Evolutionary conservation across 2,113 vertebrate species (phyloP).

Genomic region (Prunella himalayana): DNA sequence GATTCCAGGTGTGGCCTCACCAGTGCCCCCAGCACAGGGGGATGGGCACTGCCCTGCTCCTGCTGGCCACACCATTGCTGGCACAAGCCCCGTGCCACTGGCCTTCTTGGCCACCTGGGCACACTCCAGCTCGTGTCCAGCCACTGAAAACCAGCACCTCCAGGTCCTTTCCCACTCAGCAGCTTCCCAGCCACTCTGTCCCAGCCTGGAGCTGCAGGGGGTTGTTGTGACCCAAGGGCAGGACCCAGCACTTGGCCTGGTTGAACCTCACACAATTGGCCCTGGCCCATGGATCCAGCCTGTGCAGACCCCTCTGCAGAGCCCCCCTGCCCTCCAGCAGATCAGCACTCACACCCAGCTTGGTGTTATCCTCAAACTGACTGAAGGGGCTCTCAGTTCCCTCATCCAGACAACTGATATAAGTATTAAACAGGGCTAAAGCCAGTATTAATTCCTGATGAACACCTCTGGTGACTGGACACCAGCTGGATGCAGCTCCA

Average conservation of each 20-base stretch:
- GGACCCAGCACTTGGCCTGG: not conserved
- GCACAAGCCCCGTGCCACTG: not conserved
- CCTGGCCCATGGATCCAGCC: not conserved
- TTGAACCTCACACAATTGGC: fast-evolving
- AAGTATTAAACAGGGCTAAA: too few relatives aligned
- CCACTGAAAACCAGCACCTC: fast-evolving
- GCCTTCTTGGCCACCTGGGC: not conserved
- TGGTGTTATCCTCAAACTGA: fast-evolving
- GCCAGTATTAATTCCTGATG: too few relatives aligned
- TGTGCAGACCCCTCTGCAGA: not conserved
- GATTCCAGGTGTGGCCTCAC: too few relatives aligned
- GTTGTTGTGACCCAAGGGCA: not conserved
- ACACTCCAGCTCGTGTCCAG: not conserved
- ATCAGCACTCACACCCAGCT: fast-evolving
- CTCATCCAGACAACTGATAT: not conserved
- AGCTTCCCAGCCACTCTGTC: not conserved
- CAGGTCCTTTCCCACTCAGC: not conserved
- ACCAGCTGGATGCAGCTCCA: not conserved
- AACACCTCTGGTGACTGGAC: not conserved
- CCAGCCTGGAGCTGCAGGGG: not conserved
- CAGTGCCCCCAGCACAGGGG: too few relatives aligned
- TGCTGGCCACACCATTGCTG: not conserved
- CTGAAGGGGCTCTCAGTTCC: fast-evolving
- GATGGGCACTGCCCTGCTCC: not conserved
- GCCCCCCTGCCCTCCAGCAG: not conserved